A percentile compares a stretch with the other conserved stretches of the same genome.
Evolutionary conservation across 2,797 vertebrate genomes (phyloP).

Genomic region (Chaetophractus vellerosus): DNA sequence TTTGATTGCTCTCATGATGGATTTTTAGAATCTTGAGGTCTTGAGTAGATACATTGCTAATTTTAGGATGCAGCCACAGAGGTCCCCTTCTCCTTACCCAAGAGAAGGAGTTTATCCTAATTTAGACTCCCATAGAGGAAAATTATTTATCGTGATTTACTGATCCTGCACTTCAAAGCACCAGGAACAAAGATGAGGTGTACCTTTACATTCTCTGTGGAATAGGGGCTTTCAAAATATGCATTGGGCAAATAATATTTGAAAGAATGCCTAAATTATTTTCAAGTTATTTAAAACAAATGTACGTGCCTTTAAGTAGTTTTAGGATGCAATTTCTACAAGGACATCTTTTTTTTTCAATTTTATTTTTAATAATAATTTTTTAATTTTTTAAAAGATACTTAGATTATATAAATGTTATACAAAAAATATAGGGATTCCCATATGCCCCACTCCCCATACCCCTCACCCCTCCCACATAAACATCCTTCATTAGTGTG

Average conservation of each 20-base stretch:
- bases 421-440: too few species aligned
- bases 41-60: not conserved
- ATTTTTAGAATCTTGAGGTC: not conserved
- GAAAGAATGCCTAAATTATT: not conserved
- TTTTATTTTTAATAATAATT: too few species aligned
- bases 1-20: not conserved
- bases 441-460: too few species aligned
- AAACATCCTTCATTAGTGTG: too few species aligned
- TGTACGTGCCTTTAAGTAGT: not conserved
- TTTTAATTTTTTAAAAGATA: too few species aligned
- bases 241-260: not conserved
- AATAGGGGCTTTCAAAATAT: not conserved
- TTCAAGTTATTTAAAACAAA: not conserved
- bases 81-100: not conserved
- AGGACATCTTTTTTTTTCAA: too few species aligned
- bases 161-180: not conserved
- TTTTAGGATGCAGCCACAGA: not conserved
- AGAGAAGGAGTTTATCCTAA: not conserved
- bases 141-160: not conserved
- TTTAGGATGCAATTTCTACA: not conserved
- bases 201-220: not conserved
- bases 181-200: not conserved
- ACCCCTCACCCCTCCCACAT: too few species aligned
- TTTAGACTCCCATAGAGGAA: not conserved
- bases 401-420: too few species aligned